Base-by-base conservation (phyloP, 2,888 invertebrate genomes). In the Campoplex capitator region DNA sequence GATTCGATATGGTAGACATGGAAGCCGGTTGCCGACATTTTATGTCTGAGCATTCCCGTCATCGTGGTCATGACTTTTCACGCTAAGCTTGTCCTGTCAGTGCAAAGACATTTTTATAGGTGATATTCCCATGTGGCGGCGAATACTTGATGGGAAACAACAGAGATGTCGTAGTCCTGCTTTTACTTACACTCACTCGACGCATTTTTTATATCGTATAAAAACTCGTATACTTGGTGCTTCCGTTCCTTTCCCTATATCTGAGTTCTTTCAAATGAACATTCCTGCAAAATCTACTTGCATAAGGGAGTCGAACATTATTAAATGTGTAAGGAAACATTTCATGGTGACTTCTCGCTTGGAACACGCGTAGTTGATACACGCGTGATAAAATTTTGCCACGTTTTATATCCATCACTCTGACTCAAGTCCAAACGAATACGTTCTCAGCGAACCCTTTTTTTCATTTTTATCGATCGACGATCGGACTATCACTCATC, bases 81-180 rank as follows among this genome's bases (percentile, higher is more conserved):
- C 89, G 91, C 90, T 90, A 91, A 92, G 91, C 92, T 89, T 91
- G 90, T 90, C 92, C 91, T 91, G 93, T 91, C 92, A 91, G 65
- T 23, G 92, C 91, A 83, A 88, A 90, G 90, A 91, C 90, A 91
- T 92, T 93, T 77, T 93, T 93, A 93, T 85, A 91, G 89, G 89
- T 86, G 88, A 88, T 86, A 89, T 90, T 90, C 88, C 88, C 88
- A 48, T 32, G 81, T 84, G 86, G 85, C 87, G 84, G 89, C 84
- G 86, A 83, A 87, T 78, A 79, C 88, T 85, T 86, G 84, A 65
- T 48, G 56, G 42, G 58, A 85, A 81, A 83, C 65, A 80, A 51
- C 83, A 84, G 54, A 67, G n/a, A 77, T 32, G 35, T 67, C 67
- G 68, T 81, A 82, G 86, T 87, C 85, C 77, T 88, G 87, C 88